Evolutionary conservation across 1,140 invertebrate species (phyloP).

Genomic region (Rhysida immarginata): DNA sequence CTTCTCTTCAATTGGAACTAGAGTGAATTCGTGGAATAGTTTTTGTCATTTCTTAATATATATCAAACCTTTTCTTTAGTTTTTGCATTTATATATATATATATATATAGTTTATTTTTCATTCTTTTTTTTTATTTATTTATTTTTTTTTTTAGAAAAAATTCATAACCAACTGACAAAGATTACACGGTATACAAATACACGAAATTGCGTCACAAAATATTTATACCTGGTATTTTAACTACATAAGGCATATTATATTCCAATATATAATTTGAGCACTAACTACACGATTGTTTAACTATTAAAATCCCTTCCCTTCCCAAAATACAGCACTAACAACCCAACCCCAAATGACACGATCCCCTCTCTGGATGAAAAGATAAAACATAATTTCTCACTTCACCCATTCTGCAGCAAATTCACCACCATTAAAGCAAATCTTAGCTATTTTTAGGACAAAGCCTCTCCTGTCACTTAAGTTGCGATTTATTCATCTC

Average conservation of each 20-base stretch:
- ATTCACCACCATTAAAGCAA: too few relatives aligned
- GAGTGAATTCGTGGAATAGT: not conserved
- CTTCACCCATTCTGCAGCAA: too few relatives aligned
- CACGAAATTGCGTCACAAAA: slow-evolving; percentile 6
- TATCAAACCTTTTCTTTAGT: not conserved
- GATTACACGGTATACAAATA: slow-evolving; percentile 3
- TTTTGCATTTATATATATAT: not conserved
- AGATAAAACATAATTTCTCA: too few relatives aligned
- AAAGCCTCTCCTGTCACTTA: too few relatives aligned
- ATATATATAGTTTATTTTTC: not conserved
- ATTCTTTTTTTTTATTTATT: too few relatives aligned
- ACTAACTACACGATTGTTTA: slow-evolving; percentile 5
- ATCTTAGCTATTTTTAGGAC: too few relatives aligned
- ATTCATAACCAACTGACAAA: not conserved
- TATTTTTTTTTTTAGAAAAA: too few relatives aligned
- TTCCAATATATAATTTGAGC: slow-evolving; percentile 5
- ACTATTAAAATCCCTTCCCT: not conserved
- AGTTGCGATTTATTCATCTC: too few relatives aligned
- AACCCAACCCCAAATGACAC: not conserved
- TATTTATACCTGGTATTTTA: slow-evolving; percentile 5
- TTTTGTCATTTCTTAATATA: too few relatives aligned
- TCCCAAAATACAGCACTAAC: not conserved
- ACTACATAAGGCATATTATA: slow-evolving; percentile 6
- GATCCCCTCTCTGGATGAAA: too few relatives aligned
- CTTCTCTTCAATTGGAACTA: slow-evolving; percentile 2